Percentiles rank a stretch among this genome's conserved stretches.
Evolutionary conservation across 2,797 vertebrate genomes (phyloP).

Genomic region (Halcyon leucocephala): DNA sequence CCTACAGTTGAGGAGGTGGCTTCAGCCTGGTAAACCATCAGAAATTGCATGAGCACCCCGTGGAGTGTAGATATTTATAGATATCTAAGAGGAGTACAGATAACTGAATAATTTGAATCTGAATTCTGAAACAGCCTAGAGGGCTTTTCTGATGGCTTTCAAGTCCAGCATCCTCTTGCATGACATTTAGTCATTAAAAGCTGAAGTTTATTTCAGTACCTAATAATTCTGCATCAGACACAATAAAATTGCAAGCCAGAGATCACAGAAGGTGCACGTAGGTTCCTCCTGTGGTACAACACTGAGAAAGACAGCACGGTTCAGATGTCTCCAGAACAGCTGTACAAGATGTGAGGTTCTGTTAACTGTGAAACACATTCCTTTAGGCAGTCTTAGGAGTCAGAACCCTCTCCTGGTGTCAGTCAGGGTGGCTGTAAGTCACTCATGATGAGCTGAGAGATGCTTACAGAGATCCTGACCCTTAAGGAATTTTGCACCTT

Average conservation of each 20-base stretch:
- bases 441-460: neutral
- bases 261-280: neutral
- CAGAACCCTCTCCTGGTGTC: no score
- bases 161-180: conserved; percentile 45
- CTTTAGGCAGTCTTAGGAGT: no score
- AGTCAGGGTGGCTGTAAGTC: neutral
- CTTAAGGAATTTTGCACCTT: neutral
- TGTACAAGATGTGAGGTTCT: no score
- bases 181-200: conserved; percentile 56
- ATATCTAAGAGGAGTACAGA: conserved; percentile 65
- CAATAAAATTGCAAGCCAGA: neutral
- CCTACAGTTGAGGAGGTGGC: conserved; percentile 66
- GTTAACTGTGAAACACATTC: no score
- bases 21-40: conserved; percentile 71
- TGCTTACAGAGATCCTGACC: neutral
- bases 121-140: conserved; percentile 65
- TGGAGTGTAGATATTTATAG: conserved; percentile 73
- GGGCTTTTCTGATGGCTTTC: conserved; percentile 61
- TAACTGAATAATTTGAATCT: conserved; percentile 73
- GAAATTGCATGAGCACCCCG: conserved; percentile 67
- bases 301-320: no score
- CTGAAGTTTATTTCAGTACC: conserved; percentile 31
- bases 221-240: conserved; percentile 5
- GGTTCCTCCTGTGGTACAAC: neutral
- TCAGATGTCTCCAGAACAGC: no score